Evolutionary conservation across 2,888 invertebrate genomes (phyloP), one percentile per base, ranked within the genome.

Genomic region (Taphrorychus bicolor): DNA sequence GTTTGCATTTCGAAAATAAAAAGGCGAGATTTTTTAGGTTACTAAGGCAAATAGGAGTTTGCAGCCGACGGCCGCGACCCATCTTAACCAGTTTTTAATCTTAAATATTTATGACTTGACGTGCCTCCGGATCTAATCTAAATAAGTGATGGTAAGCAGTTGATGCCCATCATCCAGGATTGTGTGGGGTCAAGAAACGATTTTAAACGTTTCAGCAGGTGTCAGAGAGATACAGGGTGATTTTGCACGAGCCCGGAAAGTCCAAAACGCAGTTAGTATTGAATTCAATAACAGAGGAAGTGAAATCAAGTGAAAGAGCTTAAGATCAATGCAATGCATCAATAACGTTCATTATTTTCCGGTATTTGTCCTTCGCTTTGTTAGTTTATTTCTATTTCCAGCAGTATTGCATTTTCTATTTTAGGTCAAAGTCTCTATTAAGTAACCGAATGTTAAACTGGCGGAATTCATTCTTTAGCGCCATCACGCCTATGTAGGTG

Each of bases 11-110:
- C 11, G 24, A 60, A 66, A 66, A 66, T 60, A 56, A 66, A 60
- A 66, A 66, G n/a, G 19, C 32, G 32, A 32, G 54, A 54, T 52
- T 60, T 66, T 66, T 66, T 66, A 66, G 66, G 66, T 66, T 66
- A 66, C 60, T 66, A 66, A 66, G 66, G 60, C 60, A 66, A 66
- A 66, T 66, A 66, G 59, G 56, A 66, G 19, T 56, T 66, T 49
- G 59, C 54, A 18, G 59, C 65, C 58, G 16, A 49, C 59, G 58
- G 58, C 42, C 41, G 45, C 53, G 21, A 40, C 45, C 52, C 59
- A 58, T 64, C 64, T 58, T 64, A 59, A 66, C 60, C 66, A 59
- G 66, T 59, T 66, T 49, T 66, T 66, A 24, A 56, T 49, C 48
- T 66, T 66, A 56, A 59, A 66, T 66, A 66, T 66, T 66, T 66